These are phyloP conservation scores for Spilosoma lubricipeda DNA, from an alignment of 2,888 invertebrate genomes.

Conservation along the genomic window DNA sequence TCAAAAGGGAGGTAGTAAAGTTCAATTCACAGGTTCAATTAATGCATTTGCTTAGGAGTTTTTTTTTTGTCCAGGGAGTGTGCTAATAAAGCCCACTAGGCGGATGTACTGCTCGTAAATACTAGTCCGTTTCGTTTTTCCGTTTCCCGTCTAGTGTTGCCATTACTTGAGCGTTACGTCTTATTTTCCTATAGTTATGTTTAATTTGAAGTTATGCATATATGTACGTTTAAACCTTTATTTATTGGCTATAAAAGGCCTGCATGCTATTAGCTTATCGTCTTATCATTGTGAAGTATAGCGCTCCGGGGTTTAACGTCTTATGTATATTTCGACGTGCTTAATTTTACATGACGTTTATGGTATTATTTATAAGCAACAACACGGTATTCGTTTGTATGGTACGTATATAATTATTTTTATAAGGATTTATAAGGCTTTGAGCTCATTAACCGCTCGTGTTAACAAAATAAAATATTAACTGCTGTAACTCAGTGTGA, in stretches of 20 bases:
- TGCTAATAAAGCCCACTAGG: conserved; percentile 75
- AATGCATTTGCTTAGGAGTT: conserved; percentile 55
- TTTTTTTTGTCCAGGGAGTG: conserved; percentile 64
- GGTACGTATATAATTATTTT: conserved; percentile 37
- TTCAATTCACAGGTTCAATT: conserved; percentile 50
- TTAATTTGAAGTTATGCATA: conserved; percentile 71
- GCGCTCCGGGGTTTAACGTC: conserved; percentile 50
- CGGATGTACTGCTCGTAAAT: conserved; percentile 84
- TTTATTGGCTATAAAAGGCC: conserved; percentile 64
- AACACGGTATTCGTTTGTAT: conserved; percentile 29
- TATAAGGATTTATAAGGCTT: conserved; percentile 27
- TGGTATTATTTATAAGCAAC: conserved; percentile 39
- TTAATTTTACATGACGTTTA: conserved; percentile 53
- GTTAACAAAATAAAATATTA: conserved; percentile 14
- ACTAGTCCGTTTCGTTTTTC: conserved; percentile 83
- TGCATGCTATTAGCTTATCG: conserved; percentile 63
- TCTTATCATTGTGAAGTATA: conserved; percentile 62
- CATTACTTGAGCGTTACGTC: conserved; percentile 79
- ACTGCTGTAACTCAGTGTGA: neutral
- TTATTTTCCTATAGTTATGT: conserved; percentile 75
- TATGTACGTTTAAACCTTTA: conserved; percentile 58
- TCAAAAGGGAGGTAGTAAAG: conserved; percentile 45
- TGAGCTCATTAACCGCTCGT: conserved; percentile 25
- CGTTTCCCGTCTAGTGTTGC: conserved; percentile 79
- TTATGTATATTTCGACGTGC: conserved; percentile 49